phyloP scores from a whole-genome alignment of 1,140 invertebrate species.

The Bactericera cockerelli region DNA sequence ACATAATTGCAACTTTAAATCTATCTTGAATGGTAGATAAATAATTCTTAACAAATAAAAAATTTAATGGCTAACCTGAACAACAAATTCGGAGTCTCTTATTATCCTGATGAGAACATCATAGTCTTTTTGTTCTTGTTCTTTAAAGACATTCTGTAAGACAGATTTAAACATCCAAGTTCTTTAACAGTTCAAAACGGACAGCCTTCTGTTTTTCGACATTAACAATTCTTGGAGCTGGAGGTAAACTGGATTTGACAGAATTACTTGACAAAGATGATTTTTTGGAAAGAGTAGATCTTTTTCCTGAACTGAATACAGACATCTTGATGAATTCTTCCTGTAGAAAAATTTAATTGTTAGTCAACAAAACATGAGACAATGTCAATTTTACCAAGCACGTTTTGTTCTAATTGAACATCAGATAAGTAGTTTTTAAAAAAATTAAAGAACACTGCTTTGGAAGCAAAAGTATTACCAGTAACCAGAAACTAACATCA shows the following conservation, averaged over 20 bases:
- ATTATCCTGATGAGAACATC: not conserved
- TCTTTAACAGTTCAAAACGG: not conserved
- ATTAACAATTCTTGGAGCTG: not conserved
- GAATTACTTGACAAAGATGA: constrained; percentile 2
- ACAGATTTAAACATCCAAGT: constrained; percentile 1
- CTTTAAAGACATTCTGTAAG: not conserved
- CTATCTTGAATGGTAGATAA: no score
- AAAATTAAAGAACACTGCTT: no score
- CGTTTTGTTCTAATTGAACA: no score
- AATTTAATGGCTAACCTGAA: constrained; percentile 3
- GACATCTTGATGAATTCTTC: not conserved
- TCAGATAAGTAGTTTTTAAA: no score
- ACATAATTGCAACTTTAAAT: no score
- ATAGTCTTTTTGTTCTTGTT: constrained; percentile 5
- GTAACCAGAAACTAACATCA: no score
- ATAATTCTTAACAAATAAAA: no score
- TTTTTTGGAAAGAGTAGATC: not conserved
- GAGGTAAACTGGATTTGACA: not conserved
- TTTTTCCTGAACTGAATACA: not conserved
- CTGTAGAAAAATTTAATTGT: no score
- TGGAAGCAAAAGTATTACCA: no score
- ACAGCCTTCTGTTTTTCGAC: not conserved
- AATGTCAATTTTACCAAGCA: no score
- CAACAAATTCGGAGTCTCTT: not conserved
- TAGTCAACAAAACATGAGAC: no score